Evolutionary conservation across 2,797 vertebrate genomes (phyloP), one percentile per base, ranked within the genome.

Genomic region (Alectoris magna): DNA sequence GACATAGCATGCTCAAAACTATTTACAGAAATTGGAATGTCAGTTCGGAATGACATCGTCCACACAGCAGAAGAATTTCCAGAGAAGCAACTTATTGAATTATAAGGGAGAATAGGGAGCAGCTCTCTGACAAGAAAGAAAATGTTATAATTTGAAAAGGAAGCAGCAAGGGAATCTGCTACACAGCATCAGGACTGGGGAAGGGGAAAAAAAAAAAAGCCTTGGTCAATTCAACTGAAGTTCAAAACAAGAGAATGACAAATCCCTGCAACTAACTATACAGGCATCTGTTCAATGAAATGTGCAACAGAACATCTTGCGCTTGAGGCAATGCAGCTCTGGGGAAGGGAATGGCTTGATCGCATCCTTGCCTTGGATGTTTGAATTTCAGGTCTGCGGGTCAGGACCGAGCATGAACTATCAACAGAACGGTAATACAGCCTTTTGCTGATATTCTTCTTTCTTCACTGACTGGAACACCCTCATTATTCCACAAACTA

Each of bases 171-270:
- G 12, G 9, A 11, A 81, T 56, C 59, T 91, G 46, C 46, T 60
- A 55, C 14, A 72, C 22, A 85, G 55, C 27, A 73, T 7, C 10
- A 66, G 8, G 27, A n/a, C 16, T 31, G 63, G n/a, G 56, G n/a
- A n/a, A n/a, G 53, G 10, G 59, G 60, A 68, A 26, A 81, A 73
- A 71, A 26, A 67, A 24, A 62, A 71, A 64, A 4, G 6, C 3
- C 11, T 78, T 48, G 0, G 0, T 79, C 51, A 75, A 51, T 46
- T 81, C 26, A 36, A 75, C 41, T 34, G 39, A 26, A 62, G 89
- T 80, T 87, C 51, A 86, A 86, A 84, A 87, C 7, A 53, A 84
- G 27, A 58, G 18, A 72, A 87, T 26, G n/a, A 81, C 38, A 75
- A 64, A 72, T 72, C 86, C 79, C 80, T 79, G 62, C 44, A 90